Base-by-base conservation (phyloP, 2,797 vertebrate genomes). In the Scarus forsteni region DNA sequence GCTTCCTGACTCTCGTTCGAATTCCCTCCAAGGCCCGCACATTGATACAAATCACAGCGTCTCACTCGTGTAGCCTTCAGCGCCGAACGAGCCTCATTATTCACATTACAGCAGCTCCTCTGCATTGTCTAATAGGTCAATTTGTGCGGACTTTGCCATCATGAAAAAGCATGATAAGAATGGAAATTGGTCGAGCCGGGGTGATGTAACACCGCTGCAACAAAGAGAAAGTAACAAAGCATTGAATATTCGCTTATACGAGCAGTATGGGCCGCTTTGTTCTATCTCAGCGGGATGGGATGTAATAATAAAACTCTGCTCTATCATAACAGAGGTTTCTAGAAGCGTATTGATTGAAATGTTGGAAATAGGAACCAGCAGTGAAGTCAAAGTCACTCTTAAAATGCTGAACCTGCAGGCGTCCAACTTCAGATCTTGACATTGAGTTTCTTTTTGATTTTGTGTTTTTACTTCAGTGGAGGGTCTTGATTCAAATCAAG, bases 201-300 rank as follows among this genome's bases (percentile, higher is more conserved):
- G 68, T 92, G 91, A 92, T 85, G 90, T 72, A 89, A 91, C 1
- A 36, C 16, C 1, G 12, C 52, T 55, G 90, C 81, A 92, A 92
- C 81, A 67, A 76, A 82, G 16, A 43, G 71, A 54, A 81, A 80
- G 73, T 46, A 77, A 84, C 79, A 84, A 82, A 77, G 64, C 12
- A 0, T 66, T 48, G 67, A 70, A 40, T 80, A 62, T 70, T 82
- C 65, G 66, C 59, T 65, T 34, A 43, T 43, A 48, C 1, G 45
- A 73, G 35, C 35, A 59, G 45, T 27, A 46, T 16, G 15, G 27
- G 66, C 58, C 52, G 19, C 64, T 79, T 70, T 76, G 51, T 64
- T 77, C 60, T 40, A 65, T 55, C 55, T 54, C 56, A 36, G 19
- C 9, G 38, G 71, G 49, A 72, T 44, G 15, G 13, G 43, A 60